Percentiles rank a stretch among this genome's conserved stretches.
Evolutionary conservation across 2,113 vertebrate species (phyloP).

Genomic region (Scartelaos histophorus): DNA sequence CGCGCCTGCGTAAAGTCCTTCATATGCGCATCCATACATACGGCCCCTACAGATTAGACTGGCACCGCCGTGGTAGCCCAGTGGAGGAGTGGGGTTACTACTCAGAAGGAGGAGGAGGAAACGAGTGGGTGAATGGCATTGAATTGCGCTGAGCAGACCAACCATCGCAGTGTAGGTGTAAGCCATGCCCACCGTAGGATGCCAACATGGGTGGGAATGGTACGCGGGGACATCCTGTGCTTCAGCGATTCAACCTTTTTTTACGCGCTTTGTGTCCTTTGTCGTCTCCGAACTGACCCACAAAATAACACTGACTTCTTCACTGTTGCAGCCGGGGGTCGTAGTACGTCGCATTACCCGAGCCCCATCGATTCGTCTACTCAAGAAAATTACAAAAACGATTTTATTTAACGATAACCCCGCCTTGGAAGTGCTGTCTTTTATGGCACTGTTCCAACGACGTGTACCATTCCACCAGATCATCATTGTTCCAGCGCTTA

Average conservation of each 20-base stretch:
- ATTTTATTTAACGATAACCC: background rate
- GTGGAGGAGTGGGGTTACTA: background rate
- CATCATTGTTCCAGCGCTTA: background rate
- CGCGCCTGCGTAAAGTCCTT: slow-evolving; percentile 2
- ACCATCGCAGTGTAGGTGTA: background rate
- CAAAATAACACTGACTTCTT: background rate
- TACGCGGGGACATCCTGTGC: slow-evolving; percentile 40
- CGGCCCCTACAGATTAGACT: background rate
- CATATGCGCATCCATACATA: background rate
- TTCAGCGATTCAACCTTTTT: background rate
- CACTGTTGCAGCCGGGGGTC: background rate
- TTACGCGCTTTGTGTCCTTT: background rate
- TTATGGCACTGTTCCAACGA: background rate
- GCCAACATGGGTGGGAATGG: slow-evolving; percentile 1
- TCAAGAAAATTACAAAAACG: background rate
- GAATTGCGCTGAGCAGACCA: slow-evolving; percentile 17
- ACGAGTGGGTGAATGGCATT: slow-evolving; percentile 12
- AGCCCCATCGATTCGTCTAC: background rate
- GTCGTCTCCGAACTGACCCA: background rate
- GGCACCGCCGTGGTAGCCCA: slow-evolving; percentile 16
- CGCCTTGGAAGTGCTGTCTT: background rate
- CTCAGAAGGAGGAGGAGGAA: slow-evolving; percentile 5
- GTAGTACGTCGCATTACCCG: background rate
- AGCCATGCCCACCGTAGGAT: background rate
- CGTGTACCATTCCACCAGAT: background rate